Evolutionary conservation across 1,140 invertebrate species (phyloP), one percentile per base, ranked within the genome.

Genomic region (Dendrolimus kikuchii): DNA sequence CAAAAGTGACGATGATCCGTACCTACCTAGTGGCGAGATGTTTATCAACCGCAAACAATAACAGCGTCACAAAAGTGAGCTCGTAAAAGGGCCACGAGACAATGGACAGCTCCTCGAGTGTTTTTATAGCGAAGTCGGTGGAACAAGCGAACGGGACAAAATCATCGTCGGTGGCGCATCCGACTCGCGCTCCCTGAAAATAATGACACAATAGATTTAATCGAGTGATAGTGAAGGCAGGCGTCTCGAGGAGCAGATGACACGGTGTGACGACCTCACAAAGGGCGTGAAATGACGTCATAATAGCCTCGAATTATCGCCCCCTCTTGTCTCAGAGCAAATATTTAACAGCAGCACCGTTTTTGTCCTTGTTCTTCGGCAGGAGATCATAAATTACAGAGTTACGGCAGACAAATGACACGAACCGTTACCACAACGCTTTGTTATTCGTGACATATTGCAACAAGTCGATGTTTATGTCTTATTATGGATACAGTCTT

Each of bases 291-390:
- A 84, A 71, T 86, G 83, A 86, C 83, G 83, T 84, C 83, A 86
- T 86, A 86, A 86, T 86, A 83, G 75, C 78, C 77, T 83, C 83
- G 83, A 86, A 86, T 86, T 86, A 86, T 86, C 83, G 74, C 78
- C 65, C 81, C 80, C 81, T 83, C 83, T 86, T 83, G 83, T 86
- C 83, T 86, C 79, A 83, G 77, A 60, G 73, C 81, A 86, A 86
- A 86, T 86, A 86, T 86, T 86, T 86, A 86, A 81, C 77, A 81
- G 67, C 77, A 77, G 62, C 71, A 68, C 68, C 64, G 74, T 83
- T 86, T 86, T 86, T 84, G 77, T 78, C 66, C 74, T 77, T 64
- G 60, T 81, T 81, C 77, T 78, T 82, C 70, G 66, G 71, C 66
- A 75, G 70, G 58, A 74, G 77, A 83, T 70, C 79, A 81, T 86